Base-by-base conservation (phyloP, 2,888 invertebrate species). In the Amphipoea lucens region DNA sequence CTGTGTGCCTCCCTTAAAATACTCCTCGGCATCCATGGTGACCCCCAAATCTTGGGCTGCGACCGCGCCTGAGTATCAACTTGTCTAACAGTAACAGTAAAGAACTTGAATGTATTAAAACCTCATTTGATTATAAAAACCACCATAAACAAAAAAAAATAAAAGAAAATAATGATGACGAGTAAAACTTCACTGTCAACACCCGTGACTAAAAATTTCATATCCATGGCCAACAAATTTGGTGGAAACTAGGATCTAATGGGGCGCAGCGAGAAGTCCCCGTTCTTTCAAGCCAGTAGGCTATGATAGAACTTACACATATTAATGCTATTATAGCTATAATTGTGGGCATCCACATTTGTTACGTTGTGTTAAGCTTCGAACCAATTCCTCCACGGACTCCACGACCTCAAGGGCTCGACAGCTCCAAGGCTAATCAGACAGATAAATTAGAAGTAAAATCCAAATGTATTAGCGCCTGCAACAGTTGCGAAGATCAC, bases 261-360 rank as follows among this genome's bases (percentile, higher is more conserved):
- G 91, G 90, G 92, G 87, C 87, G 69, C 82, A 89, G 81, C 92
- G 91, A 87, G 85, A 95, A 95, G 95, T 90, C 91, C 82, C 90
- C 90, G 79, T 69, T 83, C 82, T 80, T 88, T 79, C 80, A 79
- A 82, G 71, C 70, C 82, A 75, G 75, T 84, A 88, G 92, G 95
- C 90, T 95, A 96, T 96, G 96, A 83, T 87, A 92, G 89, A 90
- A 88, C 84, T 89, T 76, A 75, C 84, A 79, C 89, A 85, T 87
- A 36, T 94, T 92, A 94, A 94, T 74, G 88, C 90, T 87, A 45
- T 92, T 14, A 90, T 94, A 88, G 87, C 89, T 72, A 69, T 94
- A 36, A 86, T 94, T 23, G 93, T 92, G 29, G 88, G 92, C n/a
- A 87, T 92, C 70, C 96, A 96, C 83, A 79, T 96, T 12, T 90